Evolutionary conservation across 30 jellyfish, hydroid and myxozoan species (phyloP).

Genomic region (Cassiopea andromeda): DNA sequence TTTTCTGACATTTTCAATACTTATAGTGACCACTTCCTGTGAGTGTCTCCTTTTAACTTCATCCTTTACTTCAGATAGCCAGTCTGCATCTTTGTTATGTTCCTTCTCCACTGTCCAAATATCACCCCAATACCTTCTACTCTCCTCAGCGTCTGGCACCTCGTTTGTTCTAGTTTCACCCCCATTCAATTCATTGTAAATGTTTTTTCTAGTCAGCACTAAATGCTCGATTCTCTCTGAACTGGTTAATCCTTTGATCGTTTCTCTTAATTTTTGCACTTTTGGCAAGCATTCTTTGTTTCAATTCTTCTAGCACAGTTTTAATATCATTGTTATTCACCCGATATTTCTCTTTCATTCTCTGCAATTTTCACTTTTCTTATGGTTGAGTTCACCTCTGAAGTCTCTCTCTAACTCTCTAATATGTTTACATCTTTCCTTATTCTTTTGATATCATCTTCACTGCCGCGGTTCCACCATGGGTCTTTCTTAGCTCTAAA

Average conservation of each 20-base stretch:
- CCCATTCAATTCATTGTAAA: slow-evolving; percentile 7
- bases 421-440: too few relatives aligned
- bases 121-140: slow-evolving; percentile 20
- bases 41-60: slow-evolving; percentile 49
- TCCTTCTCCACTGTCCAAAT: slow-evolving; percentile 11
- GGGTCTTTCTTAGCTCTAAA: slow-evolving; percentile 33
- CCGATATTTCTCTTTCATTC: too few relatives aligned
- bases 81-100: slow-evolving; percentile 31
- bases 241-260: too few relatives aligned
- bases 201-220: too few relatives aligned
- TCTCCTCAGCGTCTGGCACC: slow-evolving; percentile 65
- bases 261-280: too few relatives aligned
- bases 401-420: too few relatives aligned
- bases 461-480: slow-evolving; percentile 24
- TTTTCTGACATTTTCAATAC: slow-evolving; percentile 40
- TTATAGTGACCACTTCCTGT: slow-evolving; percentile 61
- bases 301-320: too few relatives aligned
- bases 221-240: too few relatives aligned
- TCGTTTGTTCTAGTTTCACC: slow-evolving; percentile 51
- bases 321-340: not conserved
- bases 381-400: too few relatives aligned
- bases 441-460: slow-evolving; percentile 22
- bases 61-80: slow-evolving; percentile 50
- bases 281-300: too few relatives aligned
- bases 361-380: too few relatives aligned